Conservation (phyloP, 2,797 vertebrate species). For the Heteromormyrus szaboi region DNA sequence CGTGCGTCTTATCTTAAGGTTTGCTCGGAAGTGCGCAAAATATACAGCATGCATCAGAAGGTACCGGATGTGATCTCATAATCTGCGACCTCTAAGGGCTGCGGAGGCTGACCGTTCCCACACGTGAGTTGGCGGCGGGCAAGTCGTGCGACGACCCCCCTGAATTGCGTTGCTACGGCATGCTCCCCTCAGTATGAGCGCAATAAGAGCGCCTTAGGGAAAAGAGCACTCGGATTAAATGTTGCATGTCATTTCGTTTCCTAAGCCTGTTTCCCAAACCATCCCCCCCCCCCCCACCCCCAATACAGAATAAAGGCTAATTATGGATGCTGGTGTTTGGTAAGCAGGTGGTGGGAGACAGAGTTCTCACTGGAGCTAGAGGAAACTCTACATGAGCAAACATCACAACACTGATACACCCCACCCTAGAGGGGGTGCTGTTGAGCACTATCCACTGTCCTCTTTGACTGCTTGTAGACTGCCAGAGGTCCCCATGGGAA, state of each 20-base stretch:
- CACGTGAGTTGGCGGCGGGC: background rate
- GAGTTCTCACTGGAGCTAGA: conserved; percentile 34
- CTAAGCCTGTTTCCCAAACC: background rate
- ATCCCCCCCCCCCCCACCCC: background rate
- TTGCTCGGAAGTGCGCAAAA: background rate
- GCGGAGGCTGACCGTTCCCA: background rate
- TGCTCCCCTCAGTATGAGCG: conserved; percentile 33
- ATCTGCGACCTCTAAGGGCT: background rate
- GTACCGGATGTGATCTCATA: background rate
- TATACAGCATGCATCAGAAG: conserved; percentile 2
- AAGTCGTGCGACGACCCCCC: background rate
- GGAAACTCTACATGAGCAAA: background rate
- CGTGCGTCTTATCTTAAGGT: background rate
- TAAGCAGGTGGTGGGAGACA: conserved; percentile 40
- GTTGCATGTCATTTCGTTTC: conserved; percentile 39
- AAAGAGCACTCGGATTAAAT: conserved; percentile 46
- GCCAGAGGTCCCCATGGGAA: background rate
- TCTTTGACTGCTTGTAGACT: background rate
- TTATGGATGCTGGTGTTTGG: conserved; percentile 50
- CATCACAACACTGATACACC: background rate
- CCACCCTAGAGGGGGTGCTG: background rate
- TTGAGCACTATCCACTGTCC: background rate
- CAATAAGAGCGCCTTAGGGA: conserved; percentile 38
- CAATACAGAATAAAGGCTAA: conserved; percentile 45
- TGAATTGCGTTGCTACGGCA: conserved; percentile 9